These are phyloP conservation scores for Rhagium mordax DNA, from an alignment of 2,888 invertebrate species.

Conservation along the genomic window DNA sequence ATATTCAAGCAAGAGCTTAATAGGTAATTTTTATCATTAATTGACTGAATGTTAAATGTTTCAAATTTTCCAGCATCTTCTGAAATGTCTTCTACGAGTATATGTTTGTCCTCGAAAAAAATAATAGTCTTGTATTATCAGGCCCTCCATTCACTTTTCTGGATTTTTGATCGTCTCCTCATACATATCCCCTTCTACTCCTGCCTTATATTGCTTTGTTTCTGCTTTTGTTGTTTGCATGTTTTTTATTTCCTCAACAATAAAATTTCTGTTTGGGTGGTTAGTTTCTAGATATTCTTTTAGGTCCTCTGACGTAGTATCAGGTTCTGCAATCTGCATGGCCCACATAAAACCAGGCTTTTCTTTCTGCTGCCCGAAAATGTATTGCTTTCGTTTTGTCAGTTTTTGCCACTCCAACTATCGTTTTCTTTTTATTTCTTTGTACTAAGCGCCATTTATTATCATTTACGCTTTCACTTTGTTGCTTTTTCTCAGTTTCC, in stretches of 20 bases:
- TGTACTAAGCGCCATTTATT: not conserved
- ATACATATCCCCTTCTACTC: not conserved
- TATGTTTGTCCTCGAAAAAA: not conserved
- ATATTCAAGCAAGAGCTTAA: not conserved
- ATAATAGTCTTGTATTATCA: not conserved
- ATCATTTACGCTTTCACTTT: too few relatives aligned
- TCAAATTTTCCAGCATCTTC: not conserved
- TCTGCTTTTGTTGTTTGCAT: not conserved
- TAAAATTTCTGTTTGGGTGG: not conserved
- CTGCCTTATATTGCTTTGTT: not conserved
- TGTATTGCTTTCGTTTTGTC: not conserved
- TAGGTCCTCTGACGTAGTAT: not conserved
- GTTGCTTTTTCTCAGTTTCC: not conserved
- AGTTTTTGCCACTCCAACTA: not conserved
- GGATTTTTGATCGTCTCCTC: not conserved
- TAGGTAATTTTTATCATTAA: not conserved
- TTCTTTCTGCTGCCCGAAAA: not conserved
- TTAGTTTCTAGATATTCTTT: not conserved
- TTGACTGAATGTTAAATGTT: not conserved
- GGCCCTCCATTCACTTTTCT: not conserved
- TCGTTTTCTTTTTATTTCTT: not conserved
- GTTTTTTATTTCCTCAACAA: not conserved
- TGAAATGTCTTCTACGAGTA: not conserved
- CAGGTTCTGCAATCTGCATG: not conserved
- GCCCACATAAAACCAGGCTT: not conserved